Evolutionary conservation across 2,797 vertebrate genomes (phyloP).

Genomic region (Scomberomorus guttatus): DNA sequence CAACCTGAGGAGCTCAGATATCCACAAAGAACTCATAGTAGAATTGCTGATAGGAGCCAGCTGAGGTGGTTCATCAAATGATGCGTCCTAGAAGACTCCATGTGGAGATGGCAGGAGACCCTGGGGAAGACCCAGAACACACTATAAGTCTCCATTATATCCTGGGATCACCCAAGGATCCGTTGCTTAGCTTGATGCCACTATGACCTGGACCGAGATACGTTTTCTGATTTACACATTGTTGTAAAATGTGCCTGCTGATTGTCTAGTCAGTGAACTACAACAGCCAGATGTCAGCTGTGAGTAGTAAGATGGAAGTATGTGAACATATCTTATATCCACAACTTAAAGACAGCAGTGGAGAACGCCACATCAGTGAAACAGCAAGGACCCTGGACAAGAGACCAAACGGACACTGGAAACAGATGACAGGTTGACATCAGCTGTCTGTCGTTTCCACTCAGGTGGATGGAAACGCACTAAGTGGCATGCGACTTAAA

Average conservation of each 20-base stretch:
- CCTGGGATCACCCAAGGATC: no score
- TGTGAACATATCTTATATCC: not conserved
- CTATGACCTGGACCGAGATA: no score
- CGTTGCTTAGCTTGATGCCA: no score
- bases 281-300: not conserved
- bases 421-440: not conserved
- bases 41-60: not conserved
- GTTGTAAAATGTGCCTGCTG: not conserved
- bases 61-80: not conserved
- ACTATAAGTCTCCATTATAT: not conserved
- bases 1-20: no score
- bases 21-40: not conserved
- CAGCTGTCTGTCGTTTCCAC: not conserved
- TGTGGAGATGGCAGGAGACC: not conserved
- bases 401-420: not conserved
- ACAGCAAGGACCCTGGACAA: not conserved
- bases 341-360: no score
- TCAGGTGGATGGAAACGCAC: no score
- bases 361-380: not conserved
- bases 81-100: not conserved
- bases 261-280: not conserved
- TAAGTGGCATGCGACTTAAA: not conserved
- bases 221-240: not conserved
- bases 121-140: no score
- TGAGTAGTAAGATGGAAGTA: not conserved